Base-by-base conservation (phyloP, 2,797 vertebrate species). In the Characodon lateralis region DNA sequence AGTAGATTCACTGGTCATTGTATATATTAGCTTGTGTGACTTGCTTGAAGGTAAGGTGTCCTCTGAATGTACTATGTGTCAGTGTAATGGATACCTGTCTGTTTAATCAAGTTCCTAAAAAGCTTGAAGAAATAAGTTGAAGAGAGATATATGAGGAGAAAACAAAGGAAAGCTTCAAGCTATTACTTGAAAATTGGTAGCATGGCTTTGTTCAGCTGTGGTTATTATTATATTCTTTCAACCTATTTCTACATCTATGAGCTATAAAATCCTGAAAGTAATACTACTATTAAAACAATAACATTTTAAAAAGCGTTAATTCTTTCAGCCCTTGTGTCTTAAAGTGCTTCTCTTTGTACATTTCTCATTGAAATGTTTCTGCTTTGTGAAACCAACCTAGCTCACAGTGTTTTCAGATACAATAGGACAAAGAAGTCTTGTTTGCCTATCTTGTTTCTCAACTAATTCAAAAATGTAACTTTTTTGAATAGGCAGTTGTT, bases 71-170 rank as follows among this genome's bases (percentile, higher is more conserved):
- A 84, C 81, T 83, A 73, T 65, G 58, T 73, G 92, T 95, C 91
- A 86, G 92, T 91, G 79, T 83, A 83, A 95, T 91, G 73, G 93
- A 92, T 87, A 95, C 88, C 84, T 94, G 90, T 89, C 87, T 95
- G 83, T 87, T 90, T 94, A 94, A 94, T 95, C 88, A 85, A 63
- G 83, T 87, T 84, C 39, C 61, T 35, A 51, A 79, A 73, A 86
- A 91, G 39, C 53, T 48, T n/a, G 74, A 41, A 48, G n/a, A 9
- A 61, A 72, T 66, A 28, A 22, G 31, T 46, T n/a, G 46, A 70
- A 50, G n/a, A 6, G 26, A 18, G 53, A 82, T 51, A 58, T 50
- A 87, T 86, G 76, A 87, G 59, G 41, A 48, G n/a, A 78, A 66
- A 53, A 39, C 46, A 70, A 50, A 69, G 50, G 78, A 71, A 74